A percentile compares a stretch with the other conserved stretches of the same genome.
These are phyloP conservation scores for Siderastrea siderea DNA, from an alignment of 92 coral and sea anemone genomes.

Conservation along the genomic window DNA sequence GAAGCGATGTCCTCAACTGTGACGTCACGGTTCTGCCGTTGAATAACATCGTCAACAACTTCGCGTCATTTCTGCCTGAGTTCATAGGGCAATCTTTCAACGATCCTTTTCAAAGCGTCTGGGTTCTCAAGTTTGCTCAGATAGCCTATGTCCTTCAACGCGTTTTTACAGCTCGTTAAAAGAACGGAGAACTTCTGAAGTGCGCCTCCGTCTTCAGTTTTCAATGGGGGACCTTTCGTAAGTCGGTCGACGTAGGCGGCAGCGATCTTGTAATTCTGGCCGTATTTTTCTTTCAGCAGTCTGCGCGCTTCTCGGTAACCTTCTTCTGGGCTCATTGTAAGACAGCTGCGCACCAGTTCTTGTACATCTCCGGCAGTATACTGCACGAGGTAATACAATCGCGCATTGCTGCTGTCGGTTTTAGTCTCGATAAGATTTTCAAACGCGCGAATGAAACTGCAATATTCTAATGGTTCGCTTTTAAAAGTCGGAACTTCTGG, in stretches of 20 bases:
- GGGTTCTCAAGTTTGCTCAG: too few species aligned
- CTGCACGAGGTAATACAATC: conserved; percentile 49
- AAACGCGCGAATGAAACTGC: conserved; percentile 48
- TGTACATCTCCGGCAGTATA: too few species aligned
- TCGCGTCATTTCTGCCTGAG: too few species aligned
- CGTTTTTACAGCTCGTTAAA: too few species aligned
- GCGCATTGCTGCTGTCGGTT: conserved; percentile 40
- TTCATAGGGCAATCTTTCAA: too few species aligned
- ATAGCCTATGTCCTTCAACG: too few species aligned
- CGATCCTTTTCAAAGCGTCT: too few species aligned
- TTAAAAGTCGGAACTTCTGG: conserved; percentile 8
- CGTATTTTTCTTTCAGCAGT: conserved; percentile 32
- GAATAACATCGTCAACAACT: too few species aligned
- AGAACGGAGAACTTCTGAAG: conserved; percentile 15
- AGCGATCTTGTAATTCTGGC: conserved; percentile 50
- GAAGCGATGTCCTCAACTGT: too few species aligned
- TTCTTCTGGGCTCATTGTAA: conserved; percentile 49
- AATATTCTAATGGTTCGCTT: background rate
- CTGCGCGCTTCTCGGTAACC: too few species aligned
- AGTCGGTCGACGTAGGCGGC: conserved; percentile 38
- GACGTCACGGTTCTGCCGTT: too few species aligned
- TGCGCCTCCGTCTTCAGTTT: background rate
- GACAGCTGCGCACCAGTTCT: conserved; percentile 40
- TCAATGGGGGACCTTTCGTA: conserved; percentile 16
- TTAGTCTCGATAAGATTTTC: conserved; percentile 53